Percentiles rank a stretch among this genome's conserved stretches.
Evolutionary conservation across 2,888 invertebrate species (phyloP).

Genomic region (Caenorhabditis drosophilae): DNA sequence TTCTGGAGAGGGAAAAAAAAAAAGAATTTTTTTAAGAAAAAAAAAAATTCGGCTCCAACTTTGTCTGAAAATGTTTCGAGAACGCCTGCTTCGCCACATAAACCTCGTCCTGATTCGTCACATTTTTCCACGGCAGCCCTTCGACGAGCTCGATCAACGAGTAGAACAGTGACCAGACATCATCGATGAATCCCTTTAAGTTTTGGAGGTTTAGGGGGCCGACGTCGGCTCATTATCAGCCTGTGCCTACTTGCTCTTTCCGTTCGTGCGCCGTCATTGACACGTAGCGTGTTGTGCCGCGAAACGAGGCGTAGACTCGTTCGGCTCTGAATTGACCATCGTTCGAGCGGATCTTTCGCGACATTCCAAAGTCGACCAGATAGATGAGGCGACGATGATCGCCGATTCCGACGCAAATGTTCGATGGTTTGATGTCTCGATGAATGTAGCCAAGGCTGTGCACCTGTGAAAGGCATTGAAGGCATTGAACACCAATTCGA

Average conservation of each 20-base stretch:
- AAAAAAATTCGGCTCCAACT: slow-evolving; percentile 1
- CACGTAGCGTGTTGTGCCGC: slow-evolving; percentile 64
- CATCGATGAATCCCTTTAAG: slow-evolving; percentile 56
- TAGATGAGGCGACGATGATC: slow-evolving; percentile 49
- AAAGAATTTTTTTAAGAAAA: neutral
- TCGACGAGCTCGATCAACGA: slow-evolving; percentile 58
- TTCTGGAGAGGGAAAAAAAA: slow-evolving; percentile 11
- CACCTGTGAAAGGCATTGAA: slow-evolving; percentile 52
- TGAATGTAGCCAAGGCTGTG: slow-evolving; percentile 62
- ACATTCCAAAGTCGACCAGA: slow-evolving; percentile 64
- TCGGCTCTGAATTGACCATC: slow-evolving; percentile 54
- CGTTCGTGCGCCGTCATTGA: slow-evolving; percentile 61
- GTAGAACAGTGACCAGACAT: slow-evolving; percentile 58
- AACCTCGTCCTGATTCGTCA: slow-evolving; percentile 55
- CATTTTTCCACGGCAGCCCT: slow-evolving; percentile 59
- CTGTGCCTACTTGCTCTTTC: slow-evolving; percentile 52
- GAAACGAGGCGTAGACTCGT: slow-evolving; percentile 62
- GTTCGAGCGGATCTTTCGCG: slow-evolving; percentile 39
- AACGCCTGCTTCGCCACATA: slow-evolving; percentile 31
- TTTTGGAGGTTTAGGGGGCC: neutral
- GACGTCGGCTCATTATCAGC: slow-evolving; percentile 1
- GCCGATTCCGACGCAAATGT: slow-evolving; percentile 58
- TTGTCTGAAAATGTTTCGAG: slow-evolving; percentile 17
- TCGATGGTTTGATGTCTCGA: slow-evolving; percentile 64
- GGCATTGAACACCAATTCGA: slow-evolving; percentile 51